Evolutionary conservation across 2,888 invertebrate genomes (phyloP).

Genomic region (Phragmatobia fuliginosa): DNA sequence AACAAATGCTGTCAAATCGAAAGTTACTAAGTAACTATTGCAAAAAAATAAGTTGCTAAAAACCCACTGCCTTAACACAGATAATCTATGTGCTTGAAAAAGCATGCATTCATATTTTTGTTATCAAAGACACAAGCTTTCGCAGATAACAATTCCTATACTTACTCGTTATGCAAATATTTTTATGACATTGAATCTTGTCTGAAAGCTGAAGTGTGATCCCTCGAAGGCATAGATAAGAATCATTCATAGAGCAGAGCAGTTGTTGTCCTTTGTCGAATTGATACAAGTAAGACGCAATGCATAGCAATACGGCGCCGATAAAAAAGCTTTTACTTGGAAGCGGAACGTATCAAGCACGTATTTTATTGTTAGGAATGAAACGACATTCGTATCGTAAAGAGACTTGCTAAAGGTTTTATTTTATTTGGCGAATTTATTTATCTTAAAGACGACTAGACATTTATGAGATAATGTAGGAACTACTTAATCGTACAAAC

Average conservation of each 20-base stretch:
- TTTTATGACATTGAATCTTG: slow-evolving; percentile 25
- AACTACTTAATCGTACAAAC: too few species aligned
- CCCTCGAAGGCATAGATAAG: slow-evolving; percentile 14
- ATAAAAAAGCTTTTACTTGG: slow-evolving; percentile 33
- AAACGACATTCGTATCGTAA: slow-evolving; percentile 11
- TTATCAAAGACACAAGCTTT: not conserved
- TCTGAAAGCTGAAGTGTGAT: slow-evolving; percentile 31
- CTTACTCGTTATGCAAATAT: slow-evolving; percentile 9
- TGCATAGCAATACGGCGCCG: slow-evolving; percentile 34
- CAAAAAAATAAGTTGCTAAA: too few species aligned
- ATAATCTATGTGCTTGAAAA: too few species aligned
- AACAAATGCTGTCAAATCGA: too few species aligned
- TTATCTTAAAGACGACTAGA: not conserved
- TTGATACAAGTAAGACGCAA: slow-evolving; percentile 23
- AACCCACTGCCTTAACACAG: too few species aligned
- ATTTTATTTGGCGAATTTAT: not conserved
- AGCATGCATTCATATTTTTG: not conserved
- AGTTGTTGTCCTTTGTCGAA: slow-evolving; percentile 37
- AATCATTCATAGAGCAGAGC: slow-evolving; percentile 24
- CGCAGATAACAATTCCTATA: slow-evolving; percentile 3
- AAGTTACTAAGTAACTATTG: too few species aligned
- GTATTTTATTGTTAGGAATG: slow-evolving; percentile 22
- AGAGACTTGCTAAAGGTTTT: not conserved
- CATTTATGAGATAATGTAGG: not conserved
- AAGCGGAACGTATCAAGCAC: slow-evolving; percentile 25